Evolutionary conservation across 2,888 invertebrate species (phyloP), one percentile per base, ranked within the genome.

Genomic region (Saturnia pavonia): DNA sequence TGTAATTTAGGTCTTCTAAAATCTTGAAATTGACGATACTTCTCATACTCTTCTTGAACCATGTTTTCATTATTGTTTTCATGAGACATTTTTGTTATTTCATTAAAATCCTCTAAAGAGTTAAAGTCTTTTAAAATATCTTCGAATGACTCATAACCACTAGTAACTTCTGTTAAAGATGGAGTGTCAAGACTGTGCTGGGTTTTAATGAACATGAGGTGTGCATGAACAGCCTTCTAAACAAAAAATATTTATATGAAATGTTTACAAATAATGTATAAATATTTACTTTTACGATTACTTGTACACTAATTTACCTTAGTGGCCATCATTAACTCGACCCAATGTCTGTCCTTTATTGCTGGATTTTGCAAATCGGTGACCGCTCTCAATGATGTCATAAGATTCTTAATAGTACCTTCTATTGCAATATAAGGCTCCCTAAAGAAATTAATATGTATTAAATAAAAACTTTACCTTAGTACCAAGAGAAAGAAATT

Each of bases 281-380:
- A 54, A 22, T 19, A 54, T 11, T 54, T 2, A 54, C 54, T 22
- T 54, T 22, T 54, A 1, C 22, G 11, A 22, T 8, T 22, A 9
- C 16, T 45, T 63, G 72, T 67, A 3, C 16, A 2, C 6, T 12
- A 48, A 51, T 4, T 60, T 72, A 97, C 97, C 94, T 98, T 97
- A 0, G 99, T 99, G 14, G 98, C 97, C 85, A 96, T 96, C 98
- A 99, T 99, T 27, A 99, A 93, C 85, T 99, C 98, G 70, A 96
- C 94, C 99, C 99, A 99, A 91, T 99, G 99, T 67, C 99, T 95
- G 74, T 98, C 98, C 75, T 97, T 95, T 77, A 99, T 98, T 0
- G 99, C 97, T 0, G 98, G 98, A 91, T 99, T 99, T 89, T 99
- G 99, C 12, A 99, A 92, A 85, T 99, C 99, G 6, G 98, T 97